Conservation (phyloP, 2,113 vertebrate species). For the Neolamprologus hecqui region DNA sequence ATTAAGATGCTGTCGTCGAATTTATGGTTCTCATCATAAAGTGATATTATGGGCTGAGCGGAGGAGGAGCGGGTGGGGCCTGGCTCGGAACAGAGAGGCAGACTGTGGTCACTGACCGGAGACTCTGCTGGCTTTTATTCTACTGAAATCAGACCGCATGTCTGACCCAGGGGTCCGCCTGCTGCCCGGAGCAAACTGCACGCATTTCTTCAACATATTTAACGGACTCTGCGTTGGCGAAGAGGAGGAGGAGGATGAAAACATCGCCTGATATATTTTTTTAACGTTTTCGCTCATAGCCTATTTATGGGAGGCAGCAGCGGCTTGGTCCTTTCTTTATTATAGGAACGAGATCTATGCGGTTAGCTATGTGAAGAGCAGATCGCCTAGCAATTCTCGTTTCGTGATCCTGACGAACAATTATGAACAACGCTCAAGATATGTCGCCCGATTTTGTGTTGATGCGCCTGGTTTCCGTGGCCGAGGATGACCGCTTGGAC, state of each 20-base stretch:
- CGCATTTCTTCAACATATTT: neutral
- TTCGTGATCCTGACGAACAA: constrained; percentile 65
- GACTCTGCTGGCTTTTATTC: constrained; percentile 40
- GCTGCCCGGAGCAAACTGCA: constrained; percentile 20
- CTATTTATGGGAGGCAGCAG: constrained; percentile 44
- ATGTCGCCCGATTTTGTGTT: constrained; percentile 79
- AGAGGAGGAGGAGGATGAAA: constrained; percentile 51
- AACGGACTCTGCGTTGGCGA: constrained; percentile 19
- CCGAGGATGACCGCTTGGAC: constrained; percentile 75
- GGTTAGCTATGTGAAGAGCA: constrained; percentile 65
- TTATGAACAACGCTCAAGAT: constrained; percentile 75
- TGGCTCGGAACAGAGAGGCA: constrained; percentile 42
- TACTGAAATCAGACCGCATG: constrained; percentile 49
- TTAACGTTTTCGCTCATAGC: constrained; percentile 24
- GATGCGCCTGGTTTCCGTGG: constrained; percentile 78
- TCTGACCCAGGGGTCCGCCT: constrained; percentile 54
- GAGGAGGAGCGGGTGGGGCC: constrained; percentile 70
- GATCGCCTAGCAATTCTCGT: constrained; percentile 43
- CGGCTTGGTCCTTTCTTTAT: constrained; percentile 54
- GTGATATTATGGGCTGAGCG: constrained; percentile 45
- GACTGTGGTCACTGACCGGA: constrained; percentile 57
- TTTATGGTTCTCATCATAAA: constrained; percentile 30
- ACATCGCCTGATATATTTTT: constrained; percentile 33
- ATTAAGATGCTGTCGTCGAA: constrained; percentile 20
- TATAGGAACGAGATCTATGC: constrained; percentile 26